Base-by-base conservation (phyloP, 92 coral and sea anemone species). In the Palythoa grandis region DNA sequence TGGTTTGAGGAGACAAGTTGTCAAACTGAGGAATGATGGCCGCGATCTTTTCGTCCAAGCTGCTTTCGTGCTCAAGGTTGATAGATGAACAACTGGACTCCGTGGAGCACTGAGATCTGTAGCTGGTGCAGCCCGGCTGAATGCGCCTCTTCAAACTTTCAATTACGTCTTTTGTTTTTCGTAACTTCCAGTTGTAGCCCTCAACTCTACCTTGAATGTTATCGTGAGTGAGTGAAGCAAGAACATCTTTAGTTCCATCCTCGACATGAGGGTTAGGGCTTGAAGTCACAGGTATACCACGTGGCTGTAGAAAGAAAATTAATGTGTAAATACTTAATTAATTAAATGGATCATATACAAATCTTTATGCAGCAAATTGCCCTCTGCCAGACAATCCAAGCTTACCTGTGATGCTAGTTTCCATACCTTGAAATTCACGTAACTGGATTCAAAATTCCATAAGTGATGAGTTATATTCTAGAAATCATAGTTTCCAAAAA, bases 71-170 rank as follows among this genome's bases (percentile, higher is more conserved):
- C 38, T 76, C 74, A 25, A 52, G 25, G 9, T 65, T 58, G 20
- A 85, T 43, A 3, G 85, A 57, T 1, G 85, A 60, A n/a, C 65
- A 37, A 11, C 72, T 71, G 11, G 84, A 88, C 7, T 78, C 89
- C 11, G 50, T 66, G 29, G 82, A 52, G 39, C 69, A 86, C 48
- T 10, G 63, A 29, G 53, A 2, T 37, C 52, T 57, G 25, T 69
- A 77, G 24, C 13, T 35, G 12, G 52, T 13, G 53, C 82, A 58
- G 20, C 79, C 70, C 65, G 74, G 84, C 7, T 89, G 92, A 19
- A 94, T 76, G 13, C 98, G 92, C 52, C 89, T 92, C 83, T 92
- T 94, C 70, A 94, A 86, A 79, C 98, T 94, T 53, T 92, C 93
- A 20, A 94, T 92, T 83, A 94, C 82, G 76, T 88, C 89, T 16